Evolutionary conservation across 2,888 invertebrate species (phyloP).

Genomic region (Polia nebulosa): DNA sequence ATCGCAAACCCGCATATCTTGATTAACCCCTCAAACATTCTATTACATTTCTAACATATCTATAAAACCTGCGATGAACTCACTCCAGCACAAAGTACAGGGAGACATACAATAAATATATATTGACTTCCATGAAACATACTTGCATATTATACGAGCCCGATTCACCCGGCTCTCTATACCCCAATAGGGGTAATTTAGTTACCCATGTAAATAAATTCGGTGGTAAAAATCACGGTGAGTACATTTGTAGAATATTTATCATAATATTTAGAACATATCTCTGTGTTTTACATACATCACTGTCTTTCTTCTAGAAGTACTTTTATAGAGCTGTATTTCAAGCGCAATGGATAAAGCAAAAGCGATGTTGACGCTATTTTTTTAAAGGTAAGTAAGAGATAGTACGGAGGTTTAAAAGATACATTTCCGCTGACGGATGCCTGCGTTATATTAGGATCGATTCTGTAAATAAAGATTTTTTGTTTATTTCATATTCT

Average conservation of each 20-base stretch:
- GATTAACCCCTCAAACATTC: conserved; percentile 14
- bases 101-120: conserved; percentile 60
- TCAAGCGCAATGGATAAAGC: conserved; percentile 19
- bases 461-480: conserved; percentile 68
- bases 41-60: conserved; percentile 20
- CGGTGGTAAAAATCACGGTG: conserved; percentile 76
- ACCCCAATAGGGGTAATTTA: conserved; percentile 76
- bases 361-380: rapidly evolving
- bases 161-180: conserved; percentile 61
- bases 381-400: conserved; percentile 27
- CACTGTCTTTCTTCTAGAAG: conserved; percentile 16
- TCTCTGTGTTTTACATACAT: conserved; percentile 44
- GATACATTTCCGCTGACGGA: conserved; percentile 66
- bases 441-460: conserved; percentile 66
- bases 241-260: conserved; percentile 68
- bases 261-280: conserved; percentile 48
- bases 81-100: conserved; percentile 36
- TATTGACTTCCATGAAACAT: conserved; percentile 64
- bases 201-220: conserved; percentile 78
- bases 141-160: conserved; percentile 61
- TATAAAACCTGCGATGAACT: conserved; percentile 55
- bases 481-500: conserved; percentile 63
- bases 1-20: conserved; percentile 17
- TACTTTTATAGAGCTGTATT: background rate
- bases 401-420: conserved; percentile 54